Percentiles rank a stretch among this genome's conserved stretches.
Evolutionary conservation across 2,888 invertebrate species (phyloP).

Genomic region (Anticlea derivata): DNA sequence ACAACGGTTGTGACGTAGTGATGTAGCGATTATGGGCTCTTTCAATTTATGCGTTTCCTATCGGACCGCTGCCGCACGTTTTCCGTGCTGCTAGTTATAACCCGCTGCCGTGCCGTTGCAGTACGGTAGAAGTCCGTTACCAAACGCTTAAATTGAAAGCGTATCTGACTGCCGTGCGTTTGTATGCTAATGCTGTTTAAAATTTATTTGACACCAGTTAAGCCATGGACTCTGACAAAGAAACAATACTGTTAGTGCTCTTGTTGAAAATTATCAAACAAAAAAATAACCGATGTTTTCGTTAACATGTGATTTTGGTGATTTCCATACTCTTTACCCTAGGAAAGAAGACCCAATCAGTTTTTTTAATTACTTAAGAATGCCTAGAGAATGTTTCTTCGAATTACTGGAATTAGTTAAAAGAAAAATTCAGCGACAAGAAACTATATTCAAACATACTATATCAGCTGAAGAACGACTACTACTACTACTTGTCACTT

Average conservation of each 20-base stretch:
- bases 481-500: constrained; percentile 1
- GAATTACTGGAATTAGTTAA: no score
- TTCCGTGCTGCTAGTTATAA: neutral
- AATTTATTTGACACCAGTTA: neutral
- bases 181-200: constrained; percentile 17
- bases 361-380: neutral
- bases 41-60: neutral
- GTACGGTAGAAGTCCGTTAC: neutral
- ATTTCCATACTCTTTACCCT: neutral
- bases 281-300: neutral
- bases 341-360: neutral
- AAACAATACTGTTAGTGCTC: no score
- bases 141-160: no score
- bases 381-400: no score
- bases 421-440: neutral
- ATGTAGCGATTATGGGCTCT: no score
- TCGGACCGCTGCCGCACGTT: neutral
- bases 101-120: no score
- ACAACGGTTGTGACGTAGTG: no score
- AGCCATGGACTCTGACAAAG: neutral
- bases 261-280: no score
- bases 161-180: constrained; percentile 16
- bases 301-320: neutral
- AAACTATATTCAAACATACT: neutral
- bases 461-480: neutral